phyloP scores from a whole-genome alignment of 2,113 vertebrate genomes.

The Columba livia region DNA sequence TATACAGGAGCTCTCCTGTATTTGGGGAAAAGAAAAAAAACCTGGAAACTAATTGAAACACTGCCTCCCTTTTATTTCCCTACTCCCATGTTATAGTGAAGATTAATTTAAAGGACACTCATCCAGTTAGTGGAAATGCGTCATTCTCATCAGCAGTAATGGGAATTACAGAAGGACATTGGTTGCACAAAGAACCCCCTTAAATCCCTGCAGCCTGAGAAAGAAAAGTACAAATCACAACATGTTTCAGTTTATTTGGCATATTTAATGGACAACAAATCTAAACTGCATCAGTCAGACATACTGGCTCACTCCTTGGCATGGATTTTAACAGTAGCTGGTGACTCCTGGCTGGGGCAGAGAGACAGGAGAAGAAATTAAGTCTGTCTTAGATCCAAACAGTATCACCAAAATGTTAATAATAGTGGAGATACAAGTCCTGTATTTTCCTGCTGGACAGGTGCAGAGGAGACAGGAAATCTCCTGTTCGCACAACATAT shows the following conservation, averaged over 20 bases:
- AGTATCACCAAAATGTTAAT: neutral
- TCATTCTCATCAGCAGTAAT: constrained; percentile 21
- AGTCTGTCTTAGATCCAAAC: neutral
- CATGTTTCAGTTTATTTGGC: neutral
- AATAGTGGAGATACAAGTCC: neutral
- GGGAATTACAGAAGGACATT: neutral
- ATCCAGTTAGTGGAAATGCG: constrained; percentile 4
- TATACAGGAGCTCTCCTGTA: neutral
- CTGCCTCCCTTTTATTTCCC: neutral
- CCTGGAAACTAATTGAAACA: neutral
- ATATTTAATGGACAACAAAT: neutral
- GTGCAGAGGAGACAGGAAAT: neutral
- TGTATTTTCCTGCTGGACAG: neutral
- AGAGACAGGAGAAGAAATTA: neutral
- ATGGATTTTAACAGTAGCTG: neutral
- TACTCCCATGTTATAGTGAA: neutral
- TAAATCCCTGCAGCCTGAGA: neutral
- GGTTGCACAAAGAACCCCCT: neutral
- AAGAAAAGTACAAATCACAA: neutral
- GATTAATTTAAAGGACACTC: constrained; percentile 12
- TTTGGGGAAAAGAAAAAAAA: neutral
- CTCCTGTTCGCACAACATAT: neutral
- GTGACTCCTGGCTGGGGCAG: neutral
- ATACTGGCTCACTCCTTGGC: neutral
- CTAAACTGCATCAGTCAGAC: neutral